phyloP scores from a whole-genome alignment of 2,113 vertebrate genomes.

The Orcinus orca region DNA sequence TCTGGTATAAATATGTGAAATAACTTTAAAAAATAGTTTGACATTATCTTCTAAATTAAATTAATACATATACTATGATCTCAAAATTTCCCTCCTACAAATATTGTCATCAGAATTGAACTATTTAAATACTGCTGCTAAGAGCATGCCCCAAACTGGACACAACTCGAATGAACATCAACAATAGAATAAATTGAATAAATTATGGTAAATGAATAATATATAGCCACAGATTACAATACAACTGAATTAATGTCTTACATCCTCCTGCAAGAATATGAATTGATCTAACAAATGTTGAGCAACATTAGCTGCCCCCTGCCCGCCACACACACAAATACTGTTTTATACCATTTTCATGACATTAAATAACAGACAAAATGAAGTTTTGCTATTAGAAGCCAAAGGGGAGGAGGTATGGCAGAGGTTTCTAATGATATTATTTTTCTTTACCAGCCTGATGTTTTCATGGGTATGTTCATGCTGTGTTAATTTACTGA shows the following conservation, averaged over 20 bases:
- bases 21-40: not conserved
- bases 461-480: not conserved
- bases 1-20: not conserved
- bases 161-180: not conserved
- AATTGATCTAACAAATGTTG: not conserved
- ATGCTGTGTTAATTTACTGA: not conserved
- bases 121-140: no score
- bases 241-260: not conserved
- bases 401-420: not conserved
- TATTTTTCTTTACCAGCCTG: not conserved
- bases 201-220: not conserved
- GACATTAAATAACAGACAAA: not conserved
- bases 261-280: not conserved
- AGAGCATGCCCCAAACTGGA: not conserved
- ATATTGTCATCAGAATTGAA: not conserved
- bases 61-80: not conserved
- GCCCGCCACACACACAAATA: not conserved
- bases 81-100: not conserved
- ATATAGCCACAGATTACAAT: not conserved
- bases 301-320: not conserved
- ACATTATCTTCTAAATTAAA: not conserved
- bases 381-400: not conserved
- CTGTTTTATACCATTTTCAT: not conserved
- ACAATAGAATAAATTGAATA: not conserved
- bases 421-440: not conserved